A percentile compares a stretch with the other conserved stretches of the same genome.
phyloP scores from a whole-genome alignment of 2,888 invertebrate genomes.

The Pyrgus malvae region DNA sequence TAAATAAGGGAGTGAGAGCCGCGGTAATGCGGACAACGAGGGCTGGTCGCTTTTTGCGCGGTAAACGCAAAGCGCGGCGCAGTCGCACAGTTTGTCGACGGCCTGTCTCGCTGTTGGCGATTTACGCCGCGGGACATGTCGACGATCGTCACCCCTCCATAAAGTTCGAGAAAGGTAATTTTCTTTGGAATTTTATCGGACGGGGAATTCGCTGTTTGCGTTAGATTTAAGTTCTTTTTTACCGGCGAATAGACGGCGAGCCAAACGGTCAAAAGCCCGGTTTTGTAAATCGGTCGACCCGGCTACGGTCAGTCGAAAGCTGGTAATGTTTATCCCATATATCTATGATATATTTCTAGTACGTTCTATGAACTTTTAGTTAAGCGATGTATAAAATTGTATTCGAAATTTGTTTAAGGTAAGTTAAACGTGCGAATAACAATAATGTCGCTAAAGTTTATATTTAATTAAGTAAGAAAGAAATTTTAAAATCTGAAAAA shows the following conservation, averaged over 20 bases:
- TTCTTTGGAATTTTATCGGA: constrained; percentile 75
- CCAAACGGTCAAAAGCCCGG: constrained; percentile 34
- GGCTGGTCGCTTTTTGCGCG: constrained; percentile 63
- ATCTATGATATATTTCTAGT: constrained; percentile 98
- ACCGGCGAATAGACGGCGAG: constrained; percentile 63
- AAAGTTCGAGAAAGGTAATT: constrained; percentile 81
- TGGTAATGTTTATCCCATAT: constrained; percentile 96
- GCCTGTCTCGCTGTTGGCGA: constrained; percentile 45
- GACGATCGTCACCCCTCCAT: constrained; percentile 66
- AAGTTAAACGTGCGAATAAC: constrained; percentile 15
- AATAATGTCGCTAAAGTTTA: neutral
- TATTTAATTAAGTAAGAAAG: constrained; percentile 7
- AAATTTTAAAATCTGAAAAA: neutral
- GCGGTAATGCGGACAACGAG: constrained; percentile 75
- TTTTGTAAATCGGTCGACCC: constrained; percentile 35
- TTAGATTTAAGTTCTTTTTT: constrained; percentile 67
- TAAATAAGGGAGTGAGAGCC: constrained; percentile 56
- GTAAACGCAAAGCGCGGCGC: constrained; percentile 56
- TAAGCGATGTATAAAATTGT: constrained; percentile 64
- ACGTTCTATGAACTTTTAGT: constrained; percentile 95
- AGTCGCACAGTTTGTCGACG: constrained; percentile 55
- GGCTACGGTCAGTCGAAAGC: constrained; percentile 64
- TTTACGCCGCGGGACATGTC: constrained; percentile 45
- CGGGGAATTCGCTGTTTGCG: constrained; percentile 63
- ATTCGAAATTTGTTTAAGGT: constrained; percentile 26